Percentiles rank a stretch among this genome's conserved stretches.
These are phyloP conservation scores for Oncorhynchus keta DNA, from an alignment of 2,113 vertebrate genomes.

Conservation along the genomic window DNA sequence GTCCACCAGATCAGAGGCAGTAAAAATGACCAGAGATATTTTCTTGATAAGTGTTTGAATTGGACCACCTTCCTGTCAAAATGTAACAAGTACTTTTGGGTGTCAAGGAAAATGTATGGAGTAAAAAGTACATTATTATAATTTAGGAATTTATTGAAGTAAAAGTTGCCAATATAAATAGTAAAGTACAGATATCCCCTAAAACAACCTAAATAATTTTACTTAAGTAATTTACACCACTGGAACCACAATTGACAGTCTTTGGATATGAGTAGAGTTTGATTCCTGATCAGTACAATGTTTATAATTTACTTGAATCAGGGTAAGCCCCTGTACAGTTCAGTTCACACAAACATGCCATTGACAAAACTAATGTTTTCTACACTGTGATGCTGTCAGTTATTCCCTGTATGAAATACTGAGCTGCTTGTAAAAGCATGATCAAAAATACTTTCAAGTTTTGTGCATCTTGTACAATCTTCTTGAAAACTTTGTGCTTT, in stretches of 20 bases:
- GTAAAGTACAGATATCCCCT: no score
- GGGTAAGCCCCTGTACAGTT: background rate
- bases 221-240: no score
- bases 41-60: no score
- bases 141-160: no score
- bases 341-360: slow-evolving; percentile 6
- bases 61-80: no score
- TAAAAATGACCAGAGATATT: no score
- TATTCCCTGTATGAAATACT: background rate
- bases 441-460: background rate
- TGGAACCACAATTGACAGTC: background rate
- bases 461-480: slow-evolving; percentile 22
- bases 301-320: background rate
- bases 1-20: no score
- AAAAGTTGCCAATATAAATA: no score
- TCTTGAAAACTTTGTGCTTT: slow-evolving; percentile 40
- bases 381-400: background rate
- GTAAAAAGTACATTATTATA: no score
- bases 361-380: background rate
- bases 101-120: no score
- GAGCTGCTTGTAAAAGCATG: background rate
- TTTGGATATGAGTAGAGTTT: background rate
- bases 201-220: no score
- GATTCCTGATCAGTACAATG: background rate
- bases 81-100: no score